A percentile compares a stretch with the other conserved stretches of the same genome.
These are phyloP conservation scores for Aphelinus atriplicis DNA, from an alignment of 1,140 invertebrate species.

Conservation along the genomic window DNA sequence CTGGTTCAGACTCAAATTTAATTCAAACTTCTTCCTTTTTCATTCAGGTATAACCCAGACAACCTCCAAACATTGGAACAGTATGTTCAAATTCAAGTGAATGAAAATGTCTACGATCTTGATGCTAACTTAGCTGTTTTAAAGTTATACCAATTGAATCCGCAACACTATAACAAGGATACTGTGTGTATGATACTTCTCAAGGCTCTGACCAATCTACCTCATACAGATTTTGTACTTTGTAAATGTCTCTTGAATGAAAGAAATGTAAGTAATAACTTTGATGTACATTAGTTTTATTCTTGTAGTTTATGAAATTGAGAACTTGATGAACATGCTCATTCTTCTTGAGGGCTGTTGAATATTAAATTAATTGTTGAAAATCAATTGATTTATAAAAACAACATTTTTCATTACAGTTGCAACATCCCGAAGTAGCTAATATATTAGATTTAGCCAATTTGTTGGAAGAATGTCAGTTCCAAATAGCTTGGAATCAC, in stretches of 20 bases:
- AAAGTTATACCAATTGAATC: constrained; percentile 94
- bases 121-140: constrained; percentile 95
- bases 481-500: constrained; percentile 88
- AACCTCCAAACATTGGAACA: constrained; percentile 88
- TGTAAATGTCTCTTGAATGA: constrained; percentile 94
- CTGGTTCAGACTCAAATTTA: neutral
- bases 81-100: constrained; percentile 92
- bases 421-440: constrained; percentile 83
- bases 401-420: constrained; percentile 67
- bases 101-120: constrained; percentile 94
- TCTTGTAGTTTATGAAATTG: neutral
- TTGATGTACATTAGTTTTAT: neutral
- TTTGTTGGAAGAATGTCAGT: constrained; percentile 92
- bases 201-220: constrained; percentile 95
- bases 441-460: constrained; percentile 91
- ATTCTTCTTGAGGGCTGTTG: neutral
- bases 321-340: neutral
- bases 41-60: constrained; percentile 89
- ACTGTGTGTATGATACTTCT: constrained; percentile 88
- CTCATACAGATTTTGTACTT: constrained; percentile 95
- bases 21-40: constrained; percentile 20
- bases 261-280: constrained; percentile 75
- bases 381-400: neutral
- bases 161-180: constrained; percentile 84
- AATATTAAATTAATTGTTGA: no score